A percentile compares a stretch with the other conserved stretches of the same genome.
Conservation (phyloP, 2,113 vertebrate genomes). For the Brachyistius frenatus region DNA sequence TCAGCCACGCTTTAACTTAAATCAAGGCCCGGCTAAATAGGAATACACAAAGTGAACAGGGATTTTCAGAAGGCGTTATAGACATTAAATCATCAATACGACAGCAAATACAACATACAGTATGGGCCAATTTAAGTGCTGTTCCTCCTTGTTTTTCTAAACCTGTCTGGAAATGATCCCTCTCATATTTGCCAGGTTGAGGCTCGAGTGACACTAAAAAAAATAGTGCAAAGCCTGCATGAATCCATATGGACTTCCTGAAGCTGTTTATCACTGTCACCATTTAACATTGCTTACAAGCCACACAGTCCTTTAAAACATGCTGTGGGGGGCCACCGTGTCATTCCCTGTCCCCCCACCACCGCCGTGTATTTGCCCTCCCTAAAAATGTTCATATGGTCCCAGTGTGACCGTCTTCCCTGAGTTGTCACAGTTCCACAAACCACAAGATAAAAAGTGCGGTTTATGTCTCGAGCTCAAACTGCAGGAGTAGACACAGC, state of each 20-base stretch:
- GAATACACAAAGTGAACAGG: no score
- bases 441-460: constrained; percentile 47
- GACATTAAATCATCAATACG: no score
- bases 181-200: no score
- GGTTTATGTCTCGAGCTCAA: constrained; percentile 29
- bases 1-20: no score
- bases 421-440: constrained; percentile 39
- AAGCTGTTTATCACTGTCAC: background rate
- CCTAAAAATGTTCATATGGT: constrained; percentile 10
- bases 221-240: no score
- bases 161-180: no score
- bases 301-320: constrained; percentile 23
- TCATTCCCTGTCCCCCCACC: constrained; percentile 5
- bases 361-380: background rate
- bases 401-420: constrained; percentile 39
- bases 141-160: no score
- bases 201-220: no score
- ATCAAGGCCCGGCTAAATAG: no score
- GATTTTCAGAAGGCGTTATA: no score
- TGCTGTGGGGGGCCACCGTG: background rate
- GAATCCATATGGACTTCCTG: background rate
- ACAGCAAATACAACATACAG: no score
- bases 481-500: constrained; percentile 1
- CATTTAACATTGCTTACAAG: constrained; percentile 17
- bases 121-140: no score